Conservation (phyloP, 2,888 invertebrate genomes). For the Hedya salicella region DNA sequence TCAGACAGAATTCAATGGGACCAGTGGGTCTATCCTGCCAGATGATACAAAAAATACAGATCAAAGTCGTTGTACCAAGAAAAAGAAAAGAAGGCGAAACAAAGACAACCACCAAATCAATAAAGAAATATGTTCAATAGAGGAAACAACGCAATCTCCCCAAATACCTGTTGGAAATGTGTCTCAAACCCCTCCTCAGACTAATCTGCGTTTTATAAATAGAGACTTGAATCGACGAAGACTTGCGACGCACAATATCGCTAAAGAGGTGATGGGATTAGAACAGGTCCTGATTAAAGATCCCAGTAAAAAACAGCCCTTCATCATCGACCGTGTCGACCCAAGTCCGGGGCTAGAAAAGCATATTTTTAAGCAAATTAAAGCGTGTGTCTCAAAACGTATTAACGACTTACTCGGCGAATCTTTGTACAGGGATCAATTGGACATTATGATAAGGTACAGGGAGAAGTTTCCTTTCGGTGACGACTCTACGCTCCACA, state of each 20-base stretch:
- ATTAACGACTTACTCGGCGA: background rate
- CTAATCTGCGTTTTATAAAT: background rate
- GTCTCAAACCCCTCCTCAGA: background rate
- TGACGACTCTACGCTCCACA: no score
- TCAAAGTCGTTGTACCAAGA: background rate
- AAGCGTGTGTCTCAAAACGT: background rate
- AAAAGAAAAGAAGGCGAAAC: background rate
- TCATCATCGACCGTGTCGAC: background rate
- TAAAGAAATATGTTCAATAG: background rate
- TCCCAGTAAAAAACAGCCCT: background rate
- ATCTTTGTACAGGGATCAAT: background rate
- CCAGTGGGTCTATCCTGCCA: background rate
- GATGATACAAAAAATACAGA: background rate
- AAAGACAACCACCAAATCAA: background rate
- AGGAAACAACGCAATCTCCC: background rate
- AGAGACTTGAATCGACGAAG: background rate
- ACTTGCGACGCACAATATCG: background rate
- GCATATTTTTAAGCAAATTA: background rate
- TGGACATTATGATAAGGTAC: background rate
- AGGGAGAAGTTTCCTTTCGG: background rate
- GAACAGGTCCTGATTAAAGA: background rate
- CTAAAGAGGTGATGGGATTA: background rate
- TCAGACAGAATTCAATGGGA: no score
- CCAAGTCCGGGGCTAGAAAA: background rate
- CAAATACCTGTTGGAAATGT: background rate